Evolutionary conservation across 2,113 vertebrate genomes (phyloP), one percentile per base, ranked within the genome.

Genomic region (Periophthalmus modestus): DNA sequence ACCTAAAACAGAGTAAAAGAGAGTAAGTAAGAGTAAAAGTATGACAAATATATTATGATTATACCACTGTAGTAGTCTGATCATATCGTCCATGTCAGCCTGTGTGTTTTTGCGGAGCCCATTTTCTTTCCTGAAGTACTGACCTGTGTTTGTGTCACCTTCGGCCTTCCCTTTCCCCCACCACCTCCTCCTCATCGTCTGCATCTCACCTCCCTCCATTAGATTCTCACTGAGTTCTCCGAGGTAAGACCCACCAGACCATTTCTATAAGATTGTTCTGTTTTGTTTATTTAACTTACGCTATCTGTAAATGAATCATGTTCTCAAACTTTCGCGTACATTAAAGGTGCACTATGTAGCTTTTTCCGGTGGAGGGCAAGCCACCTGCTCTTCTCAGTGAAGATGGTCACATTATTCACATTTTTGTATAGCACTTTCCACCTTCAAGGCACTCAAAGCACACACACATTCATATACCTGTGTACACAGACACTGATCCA

Each of bases 141-240:
- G 81, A 82, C 77, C 93, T 81, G 76, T 78, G 79, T 91, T 89
- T 93, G 94, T 93, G 89, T 93, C 90, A 93, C 93, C 91, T 86
- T 94, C 89, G 87, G 92, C 77, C 59, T 34, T 68, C 94, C 95
- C 93, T 93, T 93, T 94, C 87, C 82, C 88, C 85, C 69, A 57
- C 77, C 82, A 79, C 75, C 85, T 79, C 80, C 88, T 85, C 82
- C 86, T 81, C 90, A 90, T 90, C 84, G 90, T 90, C 89, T 78
- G 83, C 89, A 89, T 91, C 89, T 89, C 85, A 84, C 85, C 85
- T 86, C 81, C 84, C 87, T 95, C 95, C 96, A 98, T 98, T 98
- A 99, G 97, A 98, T 96, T 96, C 95, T 98, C 95, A 98, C 96
- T 97, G 95, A 97, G 93, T 97, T 95, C 94, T 98, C 96, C 66